Percentiles rank a stretch among this genome's conserved stretches.
Conservation (phyloP, 2,888 invertebrate genomes). For the Nudaria mundana region DNA sequence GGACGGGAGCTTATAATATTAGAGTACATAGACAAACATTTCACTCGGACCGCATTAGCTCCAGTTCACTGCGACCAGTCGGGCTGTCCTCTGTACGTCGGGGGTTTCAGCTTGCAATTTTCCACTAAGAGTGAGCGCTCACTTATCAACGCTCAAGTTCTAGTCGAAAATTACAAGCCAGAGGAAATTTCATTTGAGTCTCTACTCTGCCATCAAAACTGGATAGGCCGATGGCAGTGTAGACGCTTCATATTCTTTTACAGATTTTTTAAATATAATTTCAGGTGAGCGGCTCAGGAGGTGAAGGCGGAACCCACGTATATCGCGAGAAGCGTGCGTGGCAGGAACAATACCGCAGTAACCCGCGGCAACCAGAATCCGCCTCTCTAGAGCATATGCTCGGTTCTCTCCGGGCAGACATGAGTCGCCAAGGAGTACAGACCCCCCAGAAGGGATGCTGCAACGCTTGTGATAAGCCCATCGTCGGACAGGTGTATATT, state of each 20-base stretch:
- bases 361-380: constrained; percentile 79
- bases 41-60: constrained; percentile 75
- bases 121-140: constrained; percentile 30
- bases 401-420: constrained; percentile 96
- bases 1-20: constrained; percentile 78
- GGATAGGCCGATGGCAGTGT: constrained; percentile 9
- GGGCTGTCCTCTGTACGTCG: constrained; percentile 65
- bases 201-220: constrained; percentile 17
- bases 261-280: constrained; percentile 9
- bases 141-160: constrained; percentile 6
- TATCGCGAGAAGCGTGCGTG: constrained; percentile 83
- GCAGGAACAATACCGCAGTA: constrained; percentile 79
- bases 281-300: constrained; percentile 69
- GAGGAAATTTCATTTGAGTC: constrained; percentile 8
- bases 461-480: constrained; percentile 99
- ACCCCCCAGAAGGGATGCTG: constrained; percentile 99
- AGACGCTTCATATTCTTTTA: constrained; percentile 9
- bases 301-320: constrained; percentile 80
- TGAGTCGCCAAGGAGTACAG: constrained; percentile 99
- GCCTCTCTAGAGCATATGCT: constrained; percentile 90
- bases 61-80: constrained; percentile 60
- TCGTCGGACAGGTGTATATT: constrained; percentile 93
- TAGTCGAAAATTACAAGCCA: constrained; percentile 17
- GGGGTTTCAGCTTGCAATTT: constrained; percentile 33
- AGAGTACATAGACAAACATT: constrained; percentile 78